Base-by-base conservation (phyloP, 2,888 invertebrate species). In the Aspidiotus destructor region DNA sequence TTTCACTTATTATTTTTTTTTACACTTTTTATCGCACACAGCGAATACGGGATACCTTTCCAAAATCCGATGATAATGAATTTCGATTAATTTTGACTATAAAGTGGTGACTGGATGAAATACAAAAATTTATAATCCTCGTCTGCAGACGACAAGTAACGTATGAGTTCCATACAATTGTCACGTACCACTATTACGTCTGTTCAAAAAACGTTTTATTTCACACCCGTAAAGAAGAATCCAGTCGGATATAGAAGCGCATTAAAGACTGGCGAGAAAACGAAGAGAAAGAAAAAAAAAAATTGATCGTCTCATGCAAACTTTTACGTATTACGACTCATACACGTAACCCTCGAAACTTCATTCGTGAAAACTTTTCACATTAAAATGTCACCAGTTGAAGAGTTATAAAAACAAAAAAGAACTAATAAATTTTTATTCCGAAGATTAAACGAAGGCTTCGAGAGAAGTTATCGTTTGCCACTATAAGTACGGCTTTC, bases 311-410 rank as follows among this genome's bases (percentile, higher is more conserved):
- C n/a, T 6, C 48, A 48, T 48, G 48, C 48, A 48, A 48, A 48
- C 10, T 13, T n/a, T 48, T 48, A 48, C 48, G 48, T n/a, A 48
- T 6, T 48, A 3, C n/a, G n/a, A 48, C 48, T 48, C 48, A 13
- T 48, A 13, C 48, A n/a, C 48, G 11, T 13, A 48, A 11, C 48
- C 48, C n/a, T 48, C 2, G 48, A 48, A 48, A 48, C 48, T 48
- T 48, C 48, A n/a, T 48, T 48, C n/a, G 48, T n/a, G 48, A 48
- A 48, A 48, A 48, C 48, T 48, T 48, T 48, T 48, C n/a, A n/a
- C 48, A 48, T 48, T 48, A 48, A 48, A 48, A n/a, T 48, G 48
- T 48, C 48, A 48, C 48, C 48, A 48, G 48, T 48, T 48, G n/a
- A 48, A 48, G 48, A 48, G 48, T 48, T n/a, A 48, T 48, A n/a